These are phyloP conservation scores for Phylloscopus trochiloides DNA, from an alignment of 2,113 vertebrate species.

Conservation along the genomic window DNA sequence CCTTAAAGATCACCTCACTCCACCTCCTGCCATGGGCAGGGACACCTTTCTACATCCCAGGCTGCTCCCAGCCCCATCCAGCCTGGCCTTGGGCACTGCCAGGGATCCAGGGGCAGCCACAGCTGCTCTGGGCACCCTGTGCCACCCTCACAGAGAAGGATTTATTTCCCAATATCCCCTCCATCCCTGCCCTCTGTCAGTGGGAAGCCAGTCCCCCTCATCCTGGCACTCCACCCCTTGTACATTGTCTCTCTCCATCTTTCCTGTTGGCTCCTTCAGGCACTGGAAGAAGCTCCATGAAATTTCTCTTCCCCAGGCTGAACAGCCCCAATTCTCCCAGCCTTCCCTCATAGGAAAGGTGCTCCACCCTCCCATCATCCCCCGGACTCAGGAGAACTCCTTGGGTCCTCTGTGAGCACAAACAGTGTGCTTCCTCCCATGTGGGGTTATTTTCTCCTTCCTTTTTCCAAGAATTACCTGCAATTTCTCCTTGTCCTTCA, in stretches of 20 bases:
- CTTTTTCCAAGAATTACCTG: not conserved
- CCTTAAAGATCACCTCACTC: fast-evolving
- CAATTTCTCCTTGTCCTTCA: not conserved
- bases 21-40: not conserved
- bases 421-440: not conserved
- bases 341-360: not conserved
- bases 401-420: not conserved
- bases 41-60: not conserved
- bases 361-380: not conserved
- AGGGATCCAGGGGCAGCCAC: not conserved
- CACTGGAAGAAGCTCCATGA: not conserved
- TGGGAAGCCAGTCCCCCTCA: not conserved
- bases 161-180: not conserved
- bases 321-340: not conserved
- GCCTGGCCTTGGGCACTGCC: not conserved
- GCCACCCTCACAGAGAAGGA: not conserved
- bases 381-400: not conserved
- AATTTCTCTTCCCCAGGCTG: not conserved
- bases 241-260: not conserved
- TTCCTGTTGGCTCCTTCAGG: not conserved
- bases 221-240: not conserved
- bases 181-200: fast-evolving
- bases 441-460: not conserved
- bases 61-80: not conserved
- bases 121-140: not conserved